A percentile compares a stretch with the other conserved stretches of the same genome.
These are phyloP conservation scores for Trimorus sp. DNA, from an alignment of 2,888 invertebrate species.

Conservation along the genomic window DNA sequence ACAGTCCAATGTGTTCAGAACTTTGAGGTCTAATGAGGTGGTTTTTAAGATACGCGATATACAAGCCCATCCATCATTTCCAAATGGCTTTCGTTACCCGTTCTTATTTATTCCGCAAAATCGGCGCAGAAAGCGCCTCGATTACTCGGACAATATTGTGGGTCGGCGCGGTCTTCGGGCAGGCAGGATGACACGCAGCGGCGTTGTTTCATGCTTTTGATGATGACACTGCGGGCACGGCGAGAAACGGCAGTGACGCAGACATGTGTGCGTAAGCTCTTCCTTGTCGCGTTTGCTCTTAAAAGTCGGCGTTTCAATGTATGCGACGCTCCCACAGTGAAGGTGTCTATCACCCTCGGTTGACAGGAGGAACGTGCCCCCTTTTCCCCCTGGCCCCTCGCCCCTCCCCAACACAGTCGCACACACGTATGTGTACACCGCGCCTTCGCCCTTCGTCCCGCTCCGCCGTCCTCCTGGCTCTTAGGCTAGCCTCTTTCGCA, in stretches of 20 bases:
- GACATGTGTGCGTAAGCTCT: conserved; percentile 60
- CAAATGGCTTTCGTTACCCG: too few species aligned
- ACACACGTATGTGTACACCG: neutral
- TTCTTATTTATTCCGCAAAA: too few species aligned
- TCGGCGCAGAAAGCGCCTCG: conserved; percentile 15
- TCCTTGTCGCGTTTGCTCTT: conserved; percentile 63
- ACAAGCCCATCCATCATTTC: too few species aligned
- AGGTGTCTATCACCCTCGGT: conserved; percentile 80
- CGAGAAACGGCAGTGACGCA: conserved; percentile 46
- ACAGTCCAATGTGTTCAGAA: too few species aligned
- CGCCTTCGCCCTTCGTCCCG: conserved; percentile 57
- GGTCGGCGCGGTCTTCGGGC: conserved; percentile 42
- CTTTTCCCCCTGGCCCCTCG: conserved; percentile 60
- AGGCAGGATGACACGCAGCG: conserved; percentile 34
- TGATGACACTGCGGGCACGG: conserved; percentile 31
- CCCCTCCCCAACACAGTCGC: neutral
- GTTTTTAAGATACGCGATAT: too few species aligned
- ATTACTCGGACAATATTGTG: conserved; percentile 24
- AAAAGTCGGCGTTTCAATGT: conserved; percentile 64
- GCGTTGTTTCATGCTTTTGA: conserved; percentile 47
- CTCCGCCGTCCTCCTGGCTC: conserved; percentile 63
- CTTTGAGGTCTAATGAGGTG: too few species aligned
- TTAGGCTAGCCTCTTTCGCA: conserved; percentile 67
- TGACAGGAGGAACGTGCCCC: conserved; percentile 79
- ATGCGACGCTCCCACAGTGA: conserved; percentile 78